phyloP scores from a whole-genome alignment of 2,113 vertebrate genomes.

The Sprattus sprattus region DNA sequence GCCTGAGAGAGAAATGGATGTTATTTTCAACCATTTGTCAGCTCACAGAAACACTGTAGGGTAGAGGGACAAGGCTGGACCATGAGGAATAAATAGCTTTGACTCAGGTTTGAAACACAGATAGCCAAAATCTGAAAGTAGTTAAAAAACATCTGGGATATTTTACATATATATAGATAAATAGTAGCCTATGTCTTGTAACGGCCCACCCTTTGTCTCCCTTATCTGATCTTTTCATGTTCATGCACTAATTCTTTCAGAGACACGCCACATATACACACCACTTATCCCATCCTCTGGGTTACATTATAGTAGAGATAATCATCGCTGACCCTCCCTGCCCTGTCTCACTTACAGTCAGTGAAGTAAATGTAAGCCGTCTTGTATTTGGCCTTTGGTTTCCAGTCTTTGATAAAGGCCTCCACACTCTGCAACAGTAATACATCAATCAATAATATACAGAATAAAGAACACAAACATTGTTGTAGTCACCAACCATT shows the following conservation, averaged over 20 bases:
- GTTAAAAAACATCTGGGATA: neutral
- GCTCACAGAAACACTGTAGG: neutral
- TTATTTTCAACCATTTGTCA: neutral
- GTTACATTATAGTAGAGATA: slow-evolving; percentile 22
- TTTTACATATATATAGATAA: too few species aligned
- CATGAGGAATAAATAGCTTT: neutral
- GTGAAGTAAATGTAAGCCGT: slow-evolving; percentile 94
- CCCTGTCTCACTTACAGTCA: slow-evolving; percentile 82
- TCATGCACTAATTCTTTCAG: neutral
- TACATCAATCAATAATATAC: slow-evolving; percentile 12
- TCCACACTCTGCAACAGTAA: slow-evolving; percentile 80
- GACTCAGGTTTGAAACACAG: neutral
- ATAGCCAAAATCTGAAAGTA: neutral
- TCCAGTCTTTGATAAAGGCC: slow-evolving; percentile 88
- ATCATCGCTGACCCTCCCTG: neutral
- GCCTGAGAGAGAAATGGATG: slow-evolving; percentile 63
- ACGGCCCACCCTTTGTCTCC: neutral
- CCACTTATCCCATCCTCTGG: neutral
- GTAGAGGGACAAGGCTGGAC: neutral
- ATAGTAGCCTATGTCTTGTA: neutral
- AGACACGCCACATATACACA: neutral
- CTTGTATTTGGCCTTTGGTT: slow-evolving; percentile 87
- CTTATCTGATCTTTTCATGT: neutral
- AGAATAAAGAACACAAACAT: neutral
- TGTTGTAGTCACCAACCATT: neutral